Conservation (phyloP, 2,888 invertebrate genomes). For the Agrypnus murinus region DNA sequence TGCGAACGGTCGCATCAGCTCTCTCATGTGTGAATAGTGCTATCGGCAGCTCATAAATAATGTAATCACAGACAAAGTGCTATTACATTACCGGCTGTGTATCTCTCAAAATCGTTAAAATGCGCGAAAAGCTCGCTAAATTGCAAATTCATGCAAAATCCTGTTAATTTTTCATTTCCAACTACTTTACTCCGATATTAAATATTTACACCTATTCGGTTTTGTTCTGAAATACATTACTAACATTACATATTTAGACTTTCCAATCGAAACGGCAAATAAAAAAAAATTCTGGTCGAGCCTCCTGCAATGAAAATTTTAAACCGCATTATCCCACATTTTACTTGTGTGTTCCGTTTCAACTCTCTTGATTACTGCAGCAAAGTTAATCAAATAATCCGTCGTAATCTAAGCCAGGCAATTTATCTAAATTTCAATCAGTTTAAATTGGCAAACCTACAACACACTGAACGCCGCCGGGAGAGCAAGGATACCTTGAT, state of each 20-base stretch:
- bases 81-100: slow-evolving; percentile 64
- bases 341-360: slow-evolving; percentile 12
- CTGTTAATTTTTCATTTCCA: slow-evolving; percentile 60
- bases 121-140: slow-evolving; percentile 54
- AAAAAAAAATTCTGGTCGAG: neutral
- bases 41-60: slow-evolving; percentile 69
- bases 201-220: slow-evolving; percentile 48
- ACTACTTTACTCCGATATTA: slow-evolving; percentile 53
- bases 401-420: slow-evolving; percentile 57
- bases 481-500: slow-evolving; percentile 44
- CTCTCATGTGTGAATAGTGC: slow-evolving; percentile 65
- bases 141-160: slow-evolving; percentile 57
- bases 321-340: slow-evolving; percentile 14
- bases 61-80: slow-evolving; percentile 68
- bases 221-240: slow-evolving; percentile 37
- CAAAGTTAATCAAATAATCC: slow-evolving; percentile 55
- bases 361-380: slow-evolving; percentile 35
- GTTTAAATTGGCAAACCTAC: slow-evolving; percentile 59
- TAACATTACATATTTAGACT: slow-evolving; percentile 11
- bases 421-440: slow-evolving; percentile 63
- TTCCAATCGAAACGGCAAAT: neutral
- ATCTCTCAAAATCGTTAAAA: slow-evolving; percentile 53
- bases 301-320: slow-evolving; percentile 11
- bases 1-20: slow-evolving; percentile 65
- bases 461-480: slow-evolving; percentile 45